A percentile compares a stretch with the other conserved stretches of the same genome.
Evolutionary conservation across 2,113 vertebrate species (phyloP).

Genomic region (Salvator merianae): DNA sequence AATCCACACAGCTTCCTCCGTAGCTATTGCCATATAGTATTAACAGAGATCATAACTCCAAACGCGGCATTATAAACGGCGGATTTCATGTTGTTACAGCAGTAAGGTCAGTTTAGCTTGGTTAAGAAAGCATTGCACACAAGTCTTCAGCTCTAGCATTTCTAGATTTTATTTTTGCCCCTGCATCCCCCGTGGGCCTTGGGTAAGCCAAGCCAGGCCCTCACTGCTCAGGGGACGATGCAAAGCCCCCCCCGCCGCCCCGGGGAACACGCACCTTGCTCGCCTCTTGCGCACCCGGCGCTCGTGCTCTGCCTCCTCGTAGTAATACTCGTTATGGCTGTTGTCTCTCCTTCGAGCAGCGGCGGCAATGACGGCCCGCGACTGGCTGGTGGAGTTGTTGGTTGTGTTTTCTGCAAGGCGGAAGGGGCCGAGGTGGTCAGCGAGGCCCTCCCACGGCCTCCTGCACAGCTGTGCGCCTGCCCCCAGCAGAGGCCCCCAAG

Average conservation of each 20-base stretch:
- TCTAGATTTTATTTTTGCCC: too few species aligned
- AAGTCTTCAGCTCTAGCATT: too few species aligned
- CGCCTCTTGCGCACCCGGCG: slow-evolving; percentile 90
- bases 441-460: too few species aligned
- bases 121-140: neutral
- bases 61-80: too few species aligned
- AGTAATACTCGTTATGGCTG: slow-evolving; percentile 95
- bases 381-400: slow-evolving; percentile 91
- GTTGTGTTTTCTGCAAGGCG: slow-evolving; percentile 83
- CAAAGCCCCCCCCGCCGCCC: too few species aligned
- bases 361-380: slow-evolving; percentile 91
- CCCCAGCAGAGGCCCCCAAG: neutral
- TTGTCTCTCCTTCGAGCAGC: slow-evolving; percentile 91
- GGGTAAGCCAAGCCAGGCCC: neutral
- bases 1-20: too few species aligned
- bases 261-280: slow-evolving; percentile 79
- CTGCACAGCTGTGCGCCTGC: neutral
- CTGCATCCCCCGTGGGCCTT: too few species aligned
- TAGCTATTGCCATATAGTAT: too few species aligned
- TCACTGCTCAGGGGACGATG: accelerated
- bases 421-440: neutral
- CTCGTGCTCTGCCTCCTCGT: slow-evolving; percentile 95
- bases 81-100: too few species aligned
- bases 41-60: too few species aligned
- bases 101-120: neutral